These are phyloP conservation scores for Aphrocallistes beatrix DNA, from an alignment of 37 sponge, comb jelly and placozoan species.

Conservation along the genomic window DNA sequence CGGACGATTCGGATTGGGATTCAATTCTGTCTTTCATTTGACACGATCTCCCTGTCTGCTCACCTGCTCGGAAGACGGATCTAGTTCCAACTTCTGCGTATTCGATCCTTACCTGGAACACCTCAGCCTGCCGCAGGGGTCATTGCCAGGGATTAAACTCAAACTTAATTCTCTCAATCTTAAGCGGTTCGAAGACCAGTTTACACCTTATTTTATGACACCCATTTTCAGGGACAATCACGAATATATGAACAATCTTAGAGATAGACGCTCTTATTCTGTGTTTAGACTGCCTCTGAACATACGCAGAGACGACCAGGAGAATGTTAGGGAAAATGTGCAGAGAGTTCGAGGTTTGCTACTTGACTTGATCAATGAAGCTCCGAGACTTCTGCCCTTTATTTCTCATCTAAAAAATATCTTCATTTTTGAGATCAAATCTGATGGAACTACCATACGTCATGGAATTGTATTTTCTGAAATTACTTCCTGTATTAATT, in stretches of 20 bases:
- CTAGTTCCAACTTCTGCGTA: not conserved
- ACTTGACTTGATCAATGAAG: not conserved
- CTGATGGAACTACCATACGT: not conserved
- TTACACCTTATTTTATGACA: not conserved
- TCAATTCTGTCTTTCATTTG: not conserved
- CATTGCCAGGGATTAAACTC: not conserved
- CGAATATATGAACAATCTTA: not conserved
- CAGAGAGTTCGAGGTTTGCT: not conserved
- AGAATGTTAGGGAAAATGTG: not conserved
- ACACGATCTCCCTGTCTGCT: not conserved
- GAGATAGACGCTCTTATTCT: not conserved
- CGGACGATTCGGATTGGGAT: not conserved
- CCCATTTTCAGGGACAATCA: not conserved
- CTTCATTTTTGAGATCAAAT: not conserved
- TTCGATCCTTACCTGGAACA: not conserved
- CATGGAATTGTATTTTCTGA: not conserved
- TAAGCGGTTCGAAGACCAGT: not conserved
- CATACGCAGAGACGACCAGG: not conserved
- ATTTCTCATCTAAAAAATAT: not conserved
- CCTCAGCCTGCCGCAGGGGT: not conserved
- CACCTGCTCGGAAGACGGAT: not conserved
- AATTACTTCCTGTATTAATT: not conserved
- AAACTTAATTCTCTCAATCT: not conserved
- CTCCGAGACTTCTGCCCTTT: slow-evolving; percentile 1
- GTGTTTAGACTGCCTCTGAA: not conserved